Base-by-base conservation (phyloP, 1,140 invertebrate genomes). In the Drosophila bipectinata region DNA sequence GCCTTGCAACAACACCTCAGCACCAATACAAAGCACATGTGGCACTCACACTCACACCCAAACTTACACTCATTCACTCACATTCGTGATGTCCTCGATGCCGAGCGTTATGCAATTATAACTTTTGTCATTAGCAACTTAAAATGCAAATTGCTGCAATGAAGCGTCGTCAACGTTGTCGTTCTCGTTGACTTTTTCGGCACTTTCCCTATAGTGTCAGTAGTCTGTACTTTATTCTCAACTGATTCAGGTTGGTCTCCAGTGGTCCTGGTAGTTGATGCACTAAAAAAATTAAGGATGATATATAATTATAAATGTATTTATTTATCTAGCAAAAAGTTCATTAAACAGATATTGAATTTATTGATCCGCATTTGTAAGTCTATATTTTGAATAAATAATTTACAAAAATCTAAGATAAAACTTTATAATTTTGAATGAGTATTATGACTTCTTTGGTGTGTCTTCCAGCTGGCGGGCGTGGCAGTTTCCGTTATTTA, bases 81-180 rank as follows among this genome's bases (percentile, higher is more conserved):
- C 63, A 49, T 51, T 28, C 32, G 51, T 58, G 54, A 15, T 47
- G 58, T 63, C 48, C 61, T 79, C 57, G 66, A 88, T 57, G 83
- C 61, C 77, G 84, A 83, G 72, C 83, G 84, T 88, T 88, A 87
- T 88, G 83, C 83, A 87, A 87, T 87, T 87, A 88, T 88, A 88
- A 88, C 83, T 88, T 88, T 88, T 88, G 83, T 88, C 83, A 88
- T 88, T 88, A 88, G 83, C 83, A 88, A 88, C 83, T 88, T 88
- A 88, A 88, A 88, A 88, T 88, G 83, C 83, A 88, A 88, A 88
- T 88, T 88, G 84, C 83, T 79, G 83, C 83, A 88, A 88, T 88
- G 83, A 88, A 88, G 83, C 83, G 83, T 83, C 64, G 79, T 84
- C 66, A 61, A 53, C 58, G 67, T 69, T 49, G 74, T 54, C 61